Evolutionary conservation across 2,888 invertebrate genomes (phyloP), one percentile per base, ranked within the genome.

Genomic region (Dromius quadrimaculatus): DNA sequence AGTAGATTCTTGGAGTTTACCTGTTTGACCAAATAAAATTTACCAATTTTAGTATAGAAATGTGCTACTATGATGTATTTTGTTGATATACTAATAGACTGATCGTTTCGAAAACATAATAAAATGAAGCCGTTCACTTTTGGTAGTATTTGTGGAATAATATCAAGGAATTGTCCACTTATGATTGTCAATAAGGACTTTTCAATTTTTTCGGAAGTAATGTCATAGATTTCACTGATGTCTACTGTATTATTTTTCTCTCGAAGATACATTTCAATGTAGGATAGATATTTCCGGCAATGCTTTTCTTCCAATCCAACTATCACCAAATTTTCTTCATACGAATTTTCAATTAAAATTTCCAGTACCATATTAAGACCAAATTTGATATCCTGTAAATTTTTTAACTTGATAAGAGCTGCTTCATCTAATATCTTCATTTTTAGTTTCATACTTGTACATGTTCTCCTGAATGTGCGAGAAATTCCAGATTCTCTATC

Each of bases 381-480:
- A 20, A 2, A 17, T 36, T 61, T 11, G 8, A 61, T 34, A 61
- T 61, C 3, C 59, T 61, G 38, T 8, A 61, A 61, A 3, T 3
- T 6, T 11, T 15, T 34, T 17, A 59, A 4, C 11, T 50, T 1
- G 1, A n/a, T 3, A 28, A 9, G 11, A 13, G 11, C 11, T 22
- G 3, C 22, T 22, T 22, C 23, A 19, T 20, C 20, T 3, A 23
- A 45, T n/a, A n/a, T n/a, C n/a, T n/a, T 38, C n/a, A n/a, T 38
- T 8, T 2, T 38, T 28, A 6, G 20, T 32, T 15, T 15, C 5
- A 45, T 34, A 54, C 54, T 15, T 23, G 15, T 13, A 13, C 4
- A 59, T 59, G 6, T 17, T 32, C 17, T 6, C 36, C 59, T 1
- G 36, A 17, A 34, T 59, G 36, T 2, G 15, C 17, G 1, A 59